Evolutionary conservation across 2,113 vertebrate species (phyloP).

Genomic region (Vanacampus margaritifer): DNA sequence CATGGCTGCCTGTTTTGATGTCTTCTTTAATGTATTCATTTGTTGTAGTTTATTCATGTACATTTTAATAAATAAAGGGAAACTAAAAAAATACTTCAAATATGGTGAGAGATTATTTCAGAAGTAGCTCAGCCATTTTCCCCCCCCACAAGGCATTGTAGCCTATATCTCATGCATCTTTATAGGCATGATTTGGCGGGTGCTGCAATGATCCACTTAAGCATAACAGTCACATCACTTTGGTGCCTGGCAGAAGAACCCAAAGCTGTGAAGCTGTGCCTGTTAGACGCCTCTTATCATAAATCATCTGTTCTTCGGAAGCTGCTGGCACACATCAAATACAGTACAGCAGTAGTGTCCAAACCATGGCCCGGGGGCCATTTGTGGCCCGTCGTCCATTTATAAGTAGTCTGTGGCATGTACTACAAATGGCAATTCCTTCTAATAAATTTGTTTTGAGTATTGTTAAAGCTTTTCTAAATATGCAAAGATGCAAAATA

Average conservation of each 20-base stretch:
- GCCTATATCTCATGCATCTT: constrained; percentile 13
- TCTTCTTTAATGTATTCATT: constrained; percentile 71
- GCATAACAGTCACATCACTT: constrained; percentile 41
- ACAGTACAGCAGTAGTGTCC: no score
- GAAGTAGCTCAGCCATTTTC: background rate
- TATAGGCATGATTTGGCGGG: constrained; percentile 31
- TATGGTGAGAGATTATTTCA: constrained; percentile 16
- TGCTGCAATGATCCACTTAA: constrained; percentile 54
- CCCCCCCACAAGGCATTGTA: constrained; percentile 17
- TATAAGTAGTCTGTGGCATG: no score
- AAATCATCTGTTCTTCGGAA: constrained; percentile 65
- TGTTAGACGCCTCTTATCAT: constrained; percentile 45
- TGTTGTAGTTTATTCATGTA: constrained; percentile 69
- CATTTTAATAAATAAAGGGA: constrained; percentile 67
- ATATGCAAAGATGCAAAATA: no score
- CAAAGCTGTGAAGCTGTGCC: constrained; percentile 43
- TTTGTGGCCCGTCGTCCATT: no score
- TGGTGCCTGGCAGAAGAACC: constrained; percentile 31
- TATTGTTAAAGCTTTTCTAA: no score
- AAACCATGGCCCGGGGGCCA: no score
- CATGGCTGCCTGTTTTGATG: constrained; percentile 69
- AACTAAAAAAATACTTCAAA: constrained; percentile 30
- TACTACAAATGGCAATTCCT: no score
- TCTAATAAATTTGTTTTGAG: no score
- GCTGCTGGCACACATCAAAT: constrained; percentile 56